These are phyloP conservation scores for Toxostoma redivivum DNA, from an alignment of 2,113 vertebrate genomes.

Conservation along the genomic window DNA sequence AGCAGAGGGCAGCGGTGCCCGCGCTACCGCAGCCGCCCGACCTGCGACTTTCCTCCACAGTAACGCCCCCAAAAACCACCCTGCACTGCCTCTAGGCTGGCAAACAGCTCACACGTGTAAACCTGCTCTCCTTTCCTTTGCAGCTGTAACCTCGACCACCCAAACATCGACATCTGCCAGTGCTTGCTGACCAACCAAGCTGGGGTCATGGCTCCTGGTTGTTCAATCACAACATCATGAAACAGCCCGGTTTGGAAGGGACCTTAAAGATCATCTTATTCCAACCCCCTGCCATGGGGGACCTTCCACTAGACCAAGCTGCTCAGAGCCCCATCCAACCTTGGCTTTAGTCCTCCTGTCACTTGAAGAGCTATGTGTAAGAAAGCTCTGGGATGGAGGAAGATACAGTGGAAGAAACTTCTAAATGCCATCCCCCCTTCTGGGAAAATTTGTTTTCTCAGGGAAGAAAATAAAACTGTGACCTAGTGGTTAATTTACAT, in stretches of 20 bases:
- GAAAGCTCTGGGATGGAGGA: not conserved
- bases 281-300: not conserved
- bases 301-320: not conserved
- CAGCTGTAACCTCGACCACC: not conserved
- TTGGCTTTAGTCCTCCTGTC: not conserved
- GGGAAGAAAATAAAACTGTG: not conserved
- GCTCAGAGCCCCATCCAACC: not conserved
- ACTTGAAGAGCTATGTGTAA: not conserved
- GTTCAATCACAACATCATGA: not conserved
- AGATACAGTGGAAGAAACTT: not conserved
- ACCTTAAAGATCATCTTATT: not conserved
- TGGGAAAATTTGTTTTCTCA: slow-evolving; percentile 27
- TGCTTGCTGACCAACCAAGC: rapidly evolving
- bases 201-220: not conserved
- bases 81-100: not conserved
- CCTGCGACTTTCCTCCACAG: not conserved
- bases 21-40: not conserved
- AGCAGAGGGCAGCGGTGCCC: not conserved
- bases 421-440: not conserved
- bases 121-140: not conserved
- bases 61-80: not conserved
- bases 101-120: not conserved
- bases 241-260: not conserved
- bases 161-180: not conserved
- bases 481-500: slow-evolving; percentile 23